Conservation (phyloP, 2,797 vertebrate species). For the Lacerta bilineata region DNA sequence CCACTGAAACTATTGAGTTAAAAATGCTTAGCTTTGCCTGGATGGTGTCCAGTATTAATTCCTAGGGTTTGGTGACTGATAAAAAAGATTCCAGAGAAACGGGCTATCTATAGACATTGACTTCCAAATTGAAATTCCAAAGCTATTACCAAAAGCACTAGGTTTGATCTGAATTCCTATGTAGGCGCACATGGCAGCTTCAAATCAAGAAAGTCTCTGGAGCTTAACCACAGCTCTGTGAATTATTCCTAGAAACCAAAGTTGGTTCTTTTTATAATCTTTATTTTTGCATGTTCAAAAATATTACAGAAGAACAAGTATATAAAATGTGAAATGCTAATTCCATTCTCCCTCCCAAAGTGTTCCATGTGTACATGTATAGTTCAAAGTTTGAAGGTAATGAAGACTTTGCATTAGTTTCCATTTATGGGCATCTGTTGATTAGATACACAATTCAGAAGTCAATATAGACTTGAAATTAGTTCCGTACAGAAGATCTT, state of each 20-base stretch:
- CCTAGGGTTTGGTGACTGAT: neutral
- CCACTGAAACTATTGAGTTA: neutral
- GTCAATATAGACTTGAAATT: neutral
- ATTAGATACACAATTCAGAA: neutral
- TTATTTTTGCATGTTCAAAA: too few species aligned
- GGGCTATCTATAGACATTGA: neutral
- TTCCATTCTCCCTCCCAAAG: too few species aligned
- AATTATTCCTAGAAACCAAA: neutral
- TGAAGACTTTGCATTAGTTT: neutral
- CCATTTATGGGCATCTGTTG: neutral
- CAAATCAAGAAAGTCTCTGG: neutral
- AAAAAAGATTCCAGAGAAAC: neutral
- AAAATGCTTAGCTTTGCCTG: conserved; percentile 61
- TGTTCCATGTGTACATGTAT: too few species aligned
- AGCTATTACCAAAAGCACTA: neutral
- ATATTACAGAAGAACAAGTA: too few species aligned
- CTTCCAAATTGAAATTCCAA: conserved; percentile 1
- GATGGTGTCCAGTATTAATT: conserved; percentile 61
- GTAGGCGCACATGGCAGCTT: neutral
- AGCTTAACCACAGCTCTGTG: neutral
- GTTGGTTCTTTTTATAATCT: too few species aligned
- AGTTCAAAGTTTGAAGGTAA: neutral
- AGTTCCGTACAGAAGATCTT: neutral
- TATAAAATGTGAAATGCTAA: too few species aligned
- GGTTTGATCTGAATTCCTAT: neutral